Percentiles rank a stretch among this genome's conserved stretches.
Evolutionary conservation across 2,797 vertebrate genomes (phyloP).

Genomic region (Sandelia bainsii): DNA sequence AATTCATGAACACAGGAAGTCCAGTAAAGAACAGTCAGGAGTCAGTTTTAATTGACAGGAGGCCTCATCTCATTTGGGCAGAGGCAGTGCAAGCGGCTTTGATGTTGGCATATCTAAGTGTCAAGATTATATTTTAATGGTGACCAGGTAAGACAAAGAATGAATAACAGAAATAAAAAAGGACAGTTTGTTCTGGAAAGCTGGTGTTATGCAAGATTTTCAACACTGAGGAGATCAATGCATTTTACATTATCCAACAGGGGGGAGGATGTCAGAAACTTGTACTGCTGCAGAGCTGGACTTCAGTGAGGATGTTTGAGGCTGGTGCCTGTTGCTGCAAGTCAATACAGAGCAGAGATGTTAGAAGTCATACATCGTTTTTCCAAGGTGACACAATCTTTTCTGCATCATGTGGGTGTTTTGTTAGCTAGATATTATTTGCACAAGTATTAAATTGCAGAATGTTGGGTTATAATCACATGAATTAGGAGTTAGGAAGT

Average conservation of each 20-base stretch:
- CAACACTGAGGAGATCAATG: conserved; percentile 59
- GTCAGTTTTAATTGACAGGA: conserved; percentile 77
- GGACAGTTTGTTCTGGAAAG: conserved; percentile 49
- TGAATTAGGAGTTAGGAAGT: neutral
- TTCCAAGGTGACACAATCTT: neutral
- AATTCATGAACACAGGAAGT: conserved; percentile 27
- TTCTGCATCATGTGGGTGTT: neutral
- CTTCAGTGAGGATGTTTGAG: conserved; percentile 12
- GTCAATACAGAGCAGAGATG: conserved; percentile 2
- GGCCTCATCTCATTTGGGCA: conserved; percentile 51
- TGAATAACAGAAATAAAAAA: conserved; percentile 59
- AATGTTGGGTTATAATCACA: neutral
- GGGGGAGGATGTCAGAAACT: conserved; percentile 34
- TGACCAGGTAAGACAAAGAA: conserved; percentile 52
- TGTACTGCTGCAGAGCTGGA: conserved; percentile 25
- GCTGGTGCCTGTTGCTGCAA: conserved; percentile 24
- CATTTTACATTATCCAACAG: conserved; percentile 64
- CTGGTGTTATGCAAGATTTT: conserved; percentile 53
- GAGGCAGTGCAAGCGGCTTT: conserved; percentile 53
- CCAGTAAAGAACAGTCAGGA: conserved; percentile 59
- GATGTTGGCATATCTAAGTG: conserved; percentile 56
- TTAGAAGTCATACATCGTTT: conserved; percentile 7
- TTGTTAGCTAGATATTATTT: conserved; percentile 9
- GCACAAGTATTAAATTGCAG: neutral
- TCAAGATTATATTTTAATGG: conserved; percentile 68